Base-by-base conservation (phyloP, 37 sponge, comb jelly and placozoan genomes). In the Ianthella basta region DNA sequence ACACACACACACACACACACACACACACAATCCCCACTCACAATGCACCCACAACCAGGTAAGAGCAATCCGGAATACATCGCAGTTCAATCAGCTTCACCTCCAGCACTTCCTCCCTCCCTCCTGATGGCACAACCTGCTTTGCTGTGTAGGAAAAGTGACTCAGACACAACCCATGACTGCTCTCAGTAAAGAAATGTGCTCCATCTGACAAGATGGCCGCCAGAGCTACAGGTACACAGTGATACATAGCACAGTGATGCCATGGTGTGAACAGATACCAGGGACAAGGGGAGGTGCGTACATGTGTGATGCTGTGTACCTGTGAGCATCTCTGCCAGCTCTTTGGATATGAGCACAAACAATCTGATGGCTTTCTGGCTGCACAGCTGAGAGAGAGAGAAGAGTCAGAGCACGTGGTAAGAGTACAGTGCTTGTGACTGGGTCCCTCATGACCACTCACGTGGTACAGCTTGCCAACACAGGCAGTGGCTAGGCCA, bases 341-440 rank as follows among this genome's bases (percentile, higher is more conserved):
- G 34, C 27, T 69, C 70, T 69, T 35, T 69, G 70, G 34, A 32
- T 13, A 69, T 69, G 35, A 69, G 10, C 18, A 35, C 27, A 30
- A 69, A 69, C 70, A 69, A 35, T 35, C 27, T 69, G 33, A 69
- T n/a, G 6, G 12, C 70, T 6, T 69, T 69, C 6, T 69, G 70
- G 34, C 70, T 69, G 34, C 70, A 69, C 18, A 69, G 27, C 70
- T 69, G 70, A 16, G 27, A 61, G n/a, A 12, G 27, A 18, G 15
- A 18, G 18, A 56, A 19, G 59, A 56, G 18, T 19, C 18, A 56
- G 59, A 56, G 59, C 59, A 56, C 15, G 18, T 18, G 16, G 59
- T 56, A 56, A 15, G 18, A 15, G 18, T 15, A 56, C 59, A 56
- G 59, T 18, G 18, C 15, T 44, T 44, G 50, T 44, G 8, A 3